A percentile compares a stretch with the other conserved stretches of the same genome.
Conservation (phyloP, 2,797 vertebrate species). For the Phrynocephalus guinanensis region DNA sequence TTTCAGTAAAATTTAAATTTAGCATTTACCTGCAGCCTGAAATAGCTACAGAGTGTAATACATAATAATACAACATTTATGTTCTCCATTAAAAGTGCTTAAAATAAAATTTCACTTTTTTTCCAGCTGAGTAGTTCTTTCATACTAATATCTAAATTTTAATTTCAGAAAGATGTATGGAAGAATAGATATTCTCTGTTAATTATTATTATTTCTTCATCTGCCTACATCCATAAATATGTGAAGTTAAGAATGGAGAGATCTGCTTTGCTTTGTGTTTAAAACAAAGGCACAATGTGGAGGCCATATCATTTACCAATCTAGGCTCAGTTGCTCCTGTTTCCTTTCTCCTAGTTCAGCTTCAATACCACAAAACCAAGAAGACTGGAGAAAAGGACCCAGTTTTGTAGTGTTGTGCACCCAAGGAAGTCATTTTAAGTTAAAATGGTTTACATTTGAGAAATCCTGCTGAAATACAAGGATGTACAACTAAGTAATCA, state of each 20-base stretch:
- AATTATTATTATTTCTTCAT: not conserved
- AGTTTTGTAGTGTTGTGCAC: too few relatives aligned
- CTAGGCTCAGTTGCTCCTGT: not conserved
- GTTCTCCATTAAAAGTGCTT: conserved; percentile 36
- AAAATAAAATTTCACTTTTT: not conserved
- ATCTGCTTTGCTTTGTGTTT: not conserved
- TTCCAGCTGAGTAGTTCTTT: not conserved
- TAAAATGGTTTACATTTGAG: too few relatives aligned
- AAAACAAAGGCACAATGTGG: not conserved
- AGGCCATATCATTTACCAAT: not conserved
- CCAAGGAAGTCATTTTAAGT: not conserved
- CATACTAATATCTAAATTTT: conserved; percentile 13
- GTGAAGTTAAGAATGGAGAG: not conserved
- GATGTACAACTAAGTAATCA: too few relatives aligned
- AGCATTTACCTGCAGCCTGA: conserved; percentile 42
- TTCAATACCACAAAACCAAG: not conserved
- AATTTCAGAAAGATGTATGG: not conserved
- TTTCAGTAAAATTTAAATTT: conserved; percentile 58
- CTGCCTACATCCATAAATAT: not conserved
- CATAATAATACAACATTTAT: conserved; percentile 35
- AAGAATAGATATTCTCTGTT: not conserved
- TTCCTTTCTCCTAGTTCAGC: not conserved
- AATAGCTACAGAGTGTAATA: conserved; percentile 27
- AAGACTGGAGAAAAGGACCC: not conserved
- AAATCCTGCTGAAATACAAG: not conserved